phyloP scores from a whole-genome alignment of 2,113 vertebrate genomes.

The Gracilinanus agilis region DNA sequence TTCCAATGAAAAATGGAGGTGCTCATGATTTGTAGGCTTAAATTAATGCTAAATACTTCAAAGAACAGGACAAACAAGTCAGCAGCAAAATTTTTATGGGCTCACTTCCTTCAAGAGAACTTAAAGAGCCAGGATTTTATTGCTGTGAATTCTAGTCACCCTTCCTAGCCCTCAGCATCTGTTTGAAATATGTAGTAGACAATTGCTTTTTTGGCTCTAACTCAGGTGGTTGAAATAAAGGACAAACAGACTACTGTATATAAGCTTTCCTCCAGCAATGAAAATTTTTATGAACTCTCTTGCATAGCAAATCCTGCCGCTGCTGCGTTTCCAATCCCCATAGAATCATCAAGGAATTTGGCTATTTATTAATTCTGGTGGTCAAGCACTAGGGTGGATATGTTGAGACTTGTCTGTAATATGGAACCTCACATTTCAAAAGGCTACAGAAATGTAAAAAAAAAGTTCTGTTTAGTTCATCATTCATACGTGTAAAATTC shows the following conservation, averaged over 20 bases:
- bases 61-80: slow-evolving; percentile 86
- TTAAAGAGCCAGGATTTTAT: slow-evolving; percentile 85
- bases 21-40: slow-evolving; percentile 83
- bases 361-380: slow-evolving; percentile 83
- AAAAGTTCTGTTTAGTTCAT: slow-evolving; percentile 83
- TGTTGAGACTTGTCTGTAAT: slow-evolving; percentile 76
- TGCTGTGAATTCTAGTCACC: slow-evolving; percentile 88
- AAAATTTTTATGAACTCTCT: slow-evolving; percentile 85
- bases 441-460: slow-evolving; percentile 69
- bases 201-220: slow-evolving; percentile 88
- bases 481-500: slow-evolving; percentile 85
- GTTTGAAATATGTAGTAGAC: slow-evolving; percentile 93
- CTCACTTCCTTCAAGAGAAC: slow-evolving; percentile 86
- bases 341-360: slow-evolving; percentile 80
- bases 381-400: slow-evolving; percentile 78
- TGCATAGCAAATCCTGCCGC: slow-evolving; percentile 81
- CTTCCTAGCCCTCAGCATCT: slow-evolving; percentile 91
- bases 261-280: slow-evolving; percentile 87
- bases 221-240: slow-evolving; percentile 91
- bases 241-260: slow-evolving; percentile 90
- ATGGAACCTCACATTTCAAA: slow-evolving; percentile 78
- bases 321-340: slow-evolving; percentile 75
- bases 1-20: slow-evolving; percentile 83
- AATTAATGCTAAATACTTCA: slow-evolving; percentile 87
- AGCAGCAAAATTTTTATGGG: slow-evolving; percentile 86